Conservation (phyloP, 2,888 invertebrate species). For the Pachymerium ferrugineum region DNA sequence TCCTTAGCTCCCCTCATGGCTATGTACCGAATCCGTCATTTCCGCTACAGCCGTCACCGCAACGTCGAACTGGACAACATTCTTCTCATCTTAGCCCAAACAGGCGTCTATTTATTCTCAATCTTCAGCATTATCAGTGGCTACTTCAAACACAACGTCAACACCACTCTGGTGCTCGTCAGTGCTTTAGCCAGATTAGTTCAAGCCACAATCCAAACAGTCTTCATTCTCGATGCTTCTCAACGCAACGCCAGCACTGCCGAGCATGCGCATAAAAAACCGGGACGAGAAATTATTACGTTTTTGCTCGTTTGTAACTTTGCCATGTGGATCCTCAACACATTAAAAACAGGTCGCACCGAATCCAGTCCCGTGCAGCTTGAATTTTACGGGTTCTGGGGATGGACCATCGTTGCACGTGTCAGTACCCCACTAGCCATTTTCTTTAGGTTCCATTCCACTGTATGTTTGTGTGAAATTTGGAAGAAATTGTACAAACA, state of each 20-base stretch:
- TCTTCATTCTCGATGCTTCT: constrained; percentile 65
- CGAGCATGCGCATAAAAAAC: constrained; percentile 60
- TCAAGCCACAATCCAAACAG: constrained; percentile 67
- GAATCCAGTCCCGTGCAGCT: constrained; percentile 56
- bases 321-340: constrained; percentile 69
- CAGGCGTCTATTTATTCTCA: constrained; percentile 88
- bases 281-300: constrained; percentile 68
- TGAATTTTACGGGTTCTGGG: constrained; percentile 61
- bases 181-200: constrained; percentile 45
- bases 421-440: constrained; percentile 66
- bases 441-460: constrained; percentile 71
- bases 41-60: constrained; percentile 75
- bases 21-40: constrained; percentile 64
- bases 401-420: constrained; percentile 69
- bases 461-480: constrained; percentile 71
- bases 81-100: constrained; percentile 83
- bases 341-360: constrained; percentile 60
- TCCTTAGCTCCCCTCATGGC: constrained; percentile 57
- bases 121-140: constrained; percentile 91
- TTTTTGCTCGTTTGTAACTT: constrained; percentile 70
- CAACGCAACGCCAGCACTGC: constrained; percentile 65
- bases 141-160: too few relatives aligned
- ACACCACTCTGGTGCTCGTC: too few relatives aligned
- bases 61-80: constrained; percentile 84
- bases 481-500: too few relatives aligned